Conservation (phyloP, 2,888 invertebrate species). For the Gastrophysa polygoni region DNA sequence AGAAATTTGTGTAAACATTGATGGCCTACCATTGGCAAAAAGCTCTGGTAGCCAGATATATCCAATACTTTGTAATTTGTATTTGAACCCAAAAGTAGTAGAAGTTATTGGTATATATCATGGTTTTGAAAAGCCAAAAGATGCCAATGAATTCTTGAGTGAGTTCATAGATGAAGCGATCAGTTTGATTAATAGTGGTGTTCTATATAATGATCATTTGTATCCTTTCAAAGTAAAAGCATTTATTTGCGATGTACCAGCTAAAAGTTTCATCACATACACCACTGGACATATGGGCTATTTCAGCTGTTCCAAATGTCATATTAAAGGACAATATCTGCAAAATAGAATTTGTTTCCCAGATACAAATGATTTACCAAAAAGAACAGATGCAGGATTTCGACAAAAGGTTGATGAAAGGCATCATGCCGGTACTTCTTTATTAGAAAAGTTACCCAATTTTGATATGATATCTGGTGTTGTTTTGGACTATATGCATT, state of each 20-base stretch:
- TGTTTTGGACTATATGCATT: no score
- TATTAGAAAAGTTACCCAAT: constrained; percentile 15
- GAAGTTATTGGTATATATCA: constrained; percentile 28
- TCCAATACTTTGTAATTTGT: constrained; percentile 21
- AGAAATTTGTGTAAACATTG: constrained; percentile 24
- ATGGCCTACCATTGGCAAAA: constrained; percentile 27
- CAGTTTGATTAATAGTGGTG: constrained; percentile 8
- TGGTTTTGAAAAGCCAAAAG: constrained; percentile 27
- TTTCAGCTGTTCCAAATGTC: constrained; percentile 23
- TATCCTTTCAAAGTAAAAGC: constrained; percentile 17
- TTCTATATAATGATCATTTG: constrained; percentile 6
- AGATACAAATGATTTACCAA: constrained; percentile 13
- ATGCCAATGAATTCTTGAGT: constrained; percentile 26
- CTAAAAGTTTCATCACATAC: constrained; percentile 17
- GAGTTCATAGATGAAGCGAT: constrained; percentile 25
- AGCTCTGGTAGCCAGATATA: constrained; percentile 29
- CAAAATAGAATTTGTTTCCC: constrained; percentile 23
- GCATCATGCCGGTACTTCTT: constrained; percentile 19
- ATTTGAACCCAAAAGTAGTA: constrained; percentile 9
- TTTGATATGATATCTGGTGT: constrained; percentile 5
- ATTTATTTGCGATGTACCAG: constrained; percentile 27
- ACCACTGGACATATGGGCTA: constrained; percentile 22
- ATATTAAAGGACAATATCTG: constrained; percentile 20
- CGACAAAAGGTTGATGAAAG: constrained; percentile 3
- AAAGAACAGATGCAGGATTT: no score